Conservation (phyloP, 2,888 invertebrate species). For the Spilarctia lutea region DNA sequence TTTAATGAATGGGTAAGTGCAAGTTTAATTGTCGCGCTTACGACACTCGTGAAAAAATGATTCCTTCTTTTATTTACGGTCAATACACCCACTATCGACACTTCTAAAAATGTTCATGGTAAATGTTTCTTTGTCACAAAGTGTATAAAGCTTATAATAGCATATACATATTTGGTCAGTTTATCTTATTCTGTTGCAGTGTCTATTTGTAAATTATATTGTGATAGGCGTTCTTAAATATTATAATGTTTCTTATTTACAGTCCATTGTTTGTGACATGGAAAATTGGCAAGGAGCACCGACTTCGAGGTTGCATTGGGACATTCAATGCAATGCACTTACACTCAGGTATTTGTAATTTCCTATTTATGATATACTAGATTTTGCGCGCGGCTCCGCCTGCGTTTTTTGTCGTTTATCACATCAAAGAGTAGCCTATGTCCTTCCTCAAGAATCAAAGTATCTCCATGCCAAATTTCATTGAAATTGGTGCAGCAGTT, state of each 20-base stretch:
- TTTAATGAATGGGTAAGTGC: slow-evolving; percentile 32
- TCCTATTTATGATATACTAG: neutral
- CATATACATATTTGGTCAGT: slow-evolving; percentile 24
- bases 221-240: too few relatives aligned
- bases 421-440: too few relatives aligned
- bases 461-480: too few relatives aligned
- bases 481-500: too few relatives aligned
- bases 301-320: slow-evolving; percentile 99
- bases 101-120: slow-evolving; percentile 41
- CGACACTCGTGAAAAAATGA: slow-evolving; percentile 35
- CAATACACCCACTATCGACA: slow-evolving; percentile 47
- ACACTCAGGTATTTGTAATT: slow-evolving; percentile 90
- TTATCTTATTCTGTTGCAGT: slow-evolving; percentile 30
- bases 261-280: slow-evolving; percentile 99
- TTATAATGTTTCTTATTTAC: slow-evolving; percentile 63
- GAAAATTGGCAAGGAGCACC: slow-evolving; percentile 98
- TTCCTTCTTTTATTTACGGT: slow-evolving; percentile 40
- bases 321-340: slow-evolving; percentile 99
- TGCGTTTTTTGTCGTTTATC: too few relatives aligned
- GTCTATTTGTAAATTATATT: slow-evolving; percentile 20
- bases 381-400: too few relatives aligned
- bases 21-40: slow-evolving; percentile 26
- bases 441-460: too few relatives aligned
- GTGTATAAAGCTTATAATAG: slow-evolving; percentile 40
- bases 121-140: slow-evolving; percentile 39